Evolutionary conservation across 1,140 invertebrate genomes (phyloP).

Genomic region (Camponotus floridanus): DNA sequence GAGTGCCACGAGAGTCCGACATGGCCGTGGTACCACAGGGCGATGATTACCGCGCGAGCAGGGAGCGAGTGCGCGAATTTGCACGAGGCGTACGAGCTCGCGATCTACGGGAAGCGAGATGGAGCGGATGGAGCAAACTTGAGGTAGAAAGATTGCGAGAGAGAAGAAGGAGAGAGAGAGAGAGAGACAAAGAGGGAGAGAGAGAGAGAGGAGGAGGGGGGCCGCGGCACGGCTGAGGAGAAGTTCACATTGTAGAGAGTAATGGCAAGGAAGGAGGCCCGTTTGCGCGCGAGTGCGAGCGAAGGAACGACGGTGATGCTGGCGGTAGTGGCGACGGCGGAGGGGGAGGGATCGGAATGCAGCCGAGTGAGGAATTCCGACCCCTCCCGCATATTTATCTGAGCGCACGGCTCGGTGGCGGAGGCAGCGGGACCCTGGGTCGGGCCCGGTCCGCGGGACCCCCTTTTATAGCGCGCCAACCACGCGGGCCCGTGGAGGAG

Average conservation of each 20-base stretch:
- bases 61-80: conserved; percentile 1
- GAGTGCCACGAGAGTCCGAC: conserved; percentile 3
- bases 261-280: conserved; percentile 64
- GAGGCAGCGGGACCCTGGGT: conserved; percentile 72
- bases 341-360: conserved; percentile 82
- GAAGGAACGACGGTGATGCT: conserved; percentile 55
- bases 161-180: conserved; percentile 38
- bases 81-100: conserved; percentile 2
- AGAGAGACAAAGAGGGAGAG: conserved; percentile 31
- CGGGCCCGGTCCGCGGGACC: conserved; percentile 73
- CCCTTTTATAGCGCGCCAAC: conserved; percentile 84
- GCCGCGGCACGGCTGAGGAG: conserved; percentile 20
- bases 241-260: conserved; percentile 65
- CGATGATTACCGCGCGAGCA: conserved; percentile 26
- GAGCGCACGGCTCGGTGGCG: conserved; percentile 73
- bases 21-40: not conserved
- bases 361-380: conserved; percentile 86
- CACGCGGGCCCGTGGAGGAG: conserved; percentile 46
- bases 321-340: conserved; percentile 54
- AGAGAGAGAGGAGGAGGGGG: conserved; percentile 28
- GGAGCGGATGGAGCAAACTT: conserved; percentile 1
- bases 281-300: conserved; percentile 38
- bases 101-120: not conserved
- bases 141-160: not conserved
- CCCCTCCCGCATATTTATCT: conserved; percentile 87